Base-by-base conservation (phyloP, 2,888 invertebrate genomes). In the Galerucella pusilla region DNA sequence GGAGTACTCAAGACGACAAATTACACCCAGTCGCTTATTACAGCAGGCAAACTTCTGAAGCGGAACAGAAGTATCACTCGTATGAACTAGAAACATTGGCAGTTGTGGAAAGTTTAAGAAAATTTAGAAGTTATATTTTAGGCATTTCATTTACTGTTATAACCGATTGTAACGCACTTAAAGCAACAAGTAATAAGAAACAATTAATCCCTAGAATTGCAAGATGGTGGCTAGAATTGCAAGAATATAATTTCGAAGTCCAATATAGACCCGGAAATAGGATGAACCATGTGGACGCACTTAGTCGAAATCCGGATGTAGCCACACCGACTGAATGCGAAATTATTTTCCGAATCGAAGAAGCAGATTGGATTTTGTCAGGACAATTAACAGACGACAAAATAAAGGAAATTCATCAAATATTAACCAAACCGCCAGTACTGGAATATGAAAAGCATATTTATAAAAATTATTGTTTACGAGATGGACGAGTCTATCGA, bases 101-200 rank as follows among this genome's bases (percentile, higher is more conserved):
- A 28, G 28, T 28, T 28, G 28, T 28, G 28, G 2, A 49, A 83
- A 83, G 0, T 85, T 84, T 45, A 1, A 74, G 81, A 16, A 83
- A 84, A 70, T 86, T 86, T 74, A 77, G 85, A 12, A 80, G 80
- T 0, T 87, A 86, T 73, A 63, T 87, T 0, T 74, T 84, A 6
- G 84, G 83, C 1, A 78, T 81, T 5, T 16, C 66, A 2, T 86
- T 87, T 71, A 81, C 76, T 1, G 77, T 85, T 2, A 72, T 82
- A 0, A 85, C 83, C 0, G 87, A 54, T 2, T 28, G 28, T 28
- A 28, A 28, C 28, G 1, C 28, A 28, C 4, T 28, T 28, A 28
- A 28, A 28, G 71, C 81, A 0, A 80, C 85, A 0, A 77, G 82
- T 57, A 68, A 64, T 1, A 84, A 85, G 60, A 80, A 81, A 25